Percentiles rank a stretch among this genome's conserved stretches.
Conservation (phyloP, 2,113 vertebrate species). For the Corythoichthys haematopterus region DNA sequence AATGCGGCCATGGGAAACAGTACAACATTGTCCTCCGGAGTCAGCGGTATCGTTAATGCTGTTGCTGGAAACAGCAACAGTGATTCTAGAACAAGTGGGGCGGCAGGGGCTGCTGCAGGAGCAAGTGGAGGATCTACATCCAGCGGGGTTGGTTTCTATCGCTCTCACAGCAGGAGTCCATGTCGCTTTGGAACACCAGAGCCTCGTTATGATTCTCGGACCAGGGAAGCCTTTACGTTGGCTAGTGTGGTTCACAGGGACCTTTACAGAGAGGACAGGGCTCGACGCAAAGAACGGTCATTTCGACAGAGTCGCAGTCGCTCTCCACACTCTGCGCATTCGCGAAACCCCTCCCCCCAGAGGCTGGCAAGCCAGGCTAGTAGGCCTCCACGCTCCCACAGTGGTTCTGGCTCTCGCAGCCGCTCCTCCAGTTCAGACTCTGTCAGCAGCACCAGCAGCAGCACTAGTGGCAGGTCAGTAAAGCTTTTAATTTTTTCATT, state of each 20-base stretch:
- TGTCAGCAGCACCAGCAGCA: conserved; percentile 96
- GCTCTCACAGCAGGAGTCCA: conserved; percentile 93
- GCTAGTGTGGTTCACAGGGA: conserved; percentile 97
- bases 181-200: conserved; percentile 92
- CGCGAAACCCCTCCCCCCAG: conserved; percentile 91
- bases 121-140: conserved; percentile 60
- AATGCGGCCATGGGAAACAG: conserved; percentile 52
- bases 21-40: conserved; percentile 70
- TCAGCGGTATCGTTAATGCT: conserved; percentile 65
- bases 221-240: conserved; percentile 89
- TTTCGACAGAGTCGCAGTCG: conserved; percentile 94
- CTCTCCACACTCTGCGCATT: conserved; percentile 91
- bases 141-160: conserved; percentile 82
- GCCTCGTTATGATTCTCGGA: conserved; percentile 90
- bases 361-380: conserved; percentile 83
- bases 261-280: conserved; percentile 91
- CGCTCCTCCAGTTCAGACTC: conserved; percentile 97
- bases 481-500: not conserved
- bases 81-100: conserved; percentile 69
- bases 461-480: conserved; percentile 94
- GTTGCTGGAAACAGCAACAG: conserved; percentile 65
- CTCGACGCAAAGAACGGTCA: conserved; percentile 83
- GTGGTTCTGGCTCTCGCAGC: conserved; percentile 87
- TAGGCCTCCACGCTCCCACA: conserved; percentile 83
- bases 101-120: conserved; percentile 35